Conservation (phyloP, 2,113 vertebrate genomes). For the Redunca redunca region DNA sequence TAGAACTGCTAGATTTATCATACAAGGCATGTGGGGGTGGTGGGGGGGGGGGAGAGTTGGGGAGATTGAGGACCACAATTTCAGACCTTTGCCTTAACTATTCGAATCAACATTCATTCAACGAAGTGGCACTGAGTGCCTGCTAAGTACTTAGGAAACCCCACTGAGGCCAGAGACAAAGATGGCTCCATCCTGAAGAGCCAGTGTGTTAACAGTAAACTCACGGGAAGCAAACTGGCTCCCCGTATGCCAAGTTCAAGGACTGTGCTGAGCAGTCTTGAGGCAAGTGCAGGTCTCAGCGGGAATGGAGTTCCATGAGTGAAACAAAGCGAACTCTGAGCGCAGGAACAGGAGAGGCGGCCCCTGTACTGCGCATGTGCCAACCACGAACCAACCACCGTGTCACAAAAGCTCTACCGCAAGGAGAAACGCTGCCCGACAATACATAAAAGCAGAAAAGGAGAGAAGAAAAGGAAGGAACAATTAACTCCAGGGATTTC, state of each 20-base stretch:
- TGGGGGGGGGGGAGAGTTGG: rapidly evolving
- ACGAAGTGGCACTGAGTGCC: neutral
- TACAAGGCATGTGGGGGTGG: rapidly evolving
- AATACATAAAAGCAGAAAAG: neutral
- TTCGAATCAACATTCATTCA: neutral
- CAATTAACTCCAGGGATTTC: neutral
- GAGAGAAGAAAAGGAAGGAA: neutral
- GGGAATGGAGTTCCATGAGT: neutral
- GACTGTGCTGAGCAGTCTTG: too few relatives aligned
- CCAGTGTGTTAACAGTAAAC: neutral
- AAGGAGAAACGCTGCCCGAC: neutral
- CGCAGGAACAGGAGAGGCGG: neutral
- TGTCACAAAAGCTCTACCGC: neutral
- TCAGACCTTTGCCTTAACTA: neutral
- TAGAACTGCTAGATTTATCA: neutral
- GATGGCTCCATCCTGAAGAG: neutral
- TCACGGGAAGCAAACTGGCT: neutral
- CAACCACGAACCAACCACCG: neutral
- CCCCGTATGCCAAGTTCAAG: too few relatives aligned
- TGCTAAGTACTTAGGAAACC: neutral
- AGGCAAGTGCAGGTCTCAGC: neutral
- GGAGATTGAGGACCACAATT: neutral
- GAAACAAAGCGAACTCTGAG: neutral
- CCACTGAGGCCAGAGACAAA: neutral
- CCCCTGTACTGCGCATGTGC: neutral